Percentiles rank a stretch among this genome's conserved stretches.
Conservation (phyloP, 1,140 invertebrate species). For the Macrobrachium rosenbergii region DNA sequence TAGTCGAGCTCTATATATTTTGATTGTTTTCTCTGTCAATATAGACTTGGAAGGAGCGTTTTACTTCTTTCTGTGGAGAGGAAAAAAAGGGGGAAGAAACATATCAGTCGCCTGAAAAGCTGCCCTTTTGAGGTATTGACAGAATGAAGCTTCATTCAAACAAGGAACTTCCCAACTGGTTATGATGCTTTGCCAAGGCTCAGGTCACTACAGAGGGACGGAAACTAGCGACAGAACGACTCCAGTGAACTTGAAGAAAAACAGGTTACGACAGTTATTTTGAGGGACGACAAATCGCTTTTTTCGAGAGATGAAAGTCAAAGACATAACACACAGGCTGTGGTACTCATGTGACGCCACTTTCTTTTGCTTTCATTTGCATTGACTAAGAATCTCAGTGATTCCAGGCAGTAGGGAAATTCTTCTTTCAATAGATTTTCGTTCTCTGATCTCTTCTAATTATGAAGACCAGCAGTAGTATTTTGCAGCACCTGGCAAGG, state of each 20-base stretch:
- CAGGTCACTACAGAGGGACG: neutral
- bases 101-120: slow-evolving; percentile 49
- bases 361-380: too few relatives aligned
- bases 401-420: neutral
- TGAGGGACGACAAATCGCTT: too few relatives aligned
- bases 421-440: neutral
- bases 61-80: slow-evolving; percentile 66
- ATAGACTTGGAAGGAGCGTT: slow-evolving; percentile 56
- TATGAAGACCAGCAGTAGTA: too few relatives aligned
- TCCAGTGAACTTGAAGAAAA: too few relatives aligned
- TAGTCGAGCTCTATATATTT: slow-evolving; percentile 51
- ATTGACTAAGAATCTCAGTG: too few relatives aligned
- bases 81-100: slow-evolving; percentile 54
- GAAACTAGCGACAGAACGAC: neutral
- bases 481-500: too few relatives aligned
- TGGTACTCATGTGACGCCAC: too few relatives aligned
- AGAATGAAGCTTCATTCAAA: slow-evolving; percentile 10
- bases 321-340: too few relatives aligned
- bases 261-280: too few relatives aligned
- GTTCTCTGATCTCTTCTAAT: too few relatives aligned
- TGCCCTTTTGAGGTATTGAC: slow-evolving; percentile 36
- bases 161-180: slow-evolving; percentile 66
- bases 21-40: slow-evolving; percentile 51
- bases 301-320: too few relatives aligned
- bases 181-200: slow-evolving; percentile 20